These are phyloP conservation scores for Xenentodon cancila DNA, from an alignment of 2,797 vertebrate species.

Conservation along the genomic window DNA sequence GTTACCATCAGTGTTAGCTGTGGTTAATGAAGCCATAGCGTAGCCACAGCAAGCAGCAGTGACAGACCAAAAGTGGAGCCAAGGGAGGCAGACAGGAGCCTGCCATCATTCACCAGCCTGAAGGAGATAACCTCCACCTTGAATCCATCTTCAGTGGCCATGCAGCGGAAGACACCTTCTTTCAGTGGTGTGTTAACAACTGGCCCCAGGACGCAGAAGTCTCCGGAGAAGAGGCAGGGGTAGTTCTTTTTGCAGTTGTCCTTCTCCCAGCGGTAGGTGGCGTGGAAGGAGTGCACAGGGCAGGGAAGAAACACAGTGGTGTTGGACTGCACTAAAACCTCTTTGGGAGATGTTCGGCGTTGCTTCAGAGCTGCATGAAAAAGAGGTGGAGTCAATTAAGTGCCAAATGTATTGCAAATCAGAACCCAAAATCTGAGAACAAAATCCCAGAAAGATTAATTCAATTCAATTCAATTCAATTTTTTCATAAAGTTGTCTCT, in stretches of 20 bases:
- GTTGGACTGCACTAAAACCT: conserved; percentile 78
- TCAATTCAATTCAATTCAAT: too few relatives aligned
- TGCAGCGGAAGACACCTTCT: conserved; percentile 86
- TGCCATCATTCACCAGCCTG: conserved; percentile 77
- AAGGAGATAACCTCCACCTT: conserved; percentile 86
- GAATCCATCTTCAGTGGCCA: conserved; percentile 83
- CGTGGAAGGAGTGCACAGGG: conserved; percentile 85
- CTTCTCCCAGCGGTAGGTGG: conserved; percentile 86
- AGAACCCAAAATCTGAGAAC: neutral
- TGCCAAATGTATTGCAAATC: neutral
- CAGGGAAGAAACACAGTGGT: conserved; percentile 83
- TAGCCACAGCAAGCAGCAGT: conserved; percentile 71
- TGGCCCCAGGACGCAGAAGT: conserved; percentile 84
- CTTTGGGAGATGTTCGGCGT: conserved; percentile 77
- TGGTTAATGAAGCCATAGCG: conserved; percentile 83
- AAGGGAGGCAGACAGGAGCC: conserved; percentile 68
- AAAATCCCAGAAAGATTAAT: too few relatives aligned
- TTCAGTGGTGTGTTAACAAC: conserved; percentile 76
- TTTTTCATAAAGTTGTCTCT: too few relatives aligned
- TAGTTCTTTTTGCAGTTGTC: conserved; percentile 82
- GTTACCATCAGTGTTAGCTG: conserved; percentile 69
- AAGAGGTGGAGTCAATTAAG: neutral
- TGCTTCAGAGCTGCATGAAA: conserved; percentile 71
- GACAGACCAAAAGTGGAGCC: conserved; percentile 75
- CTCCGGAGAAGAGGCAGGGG: conserved; percentile 83